These are phyloP conservation scores for Hyles vespertilio DNA, from an alignment of 1,140 invertebrate species.

Conservation along the genomic window DNA sequence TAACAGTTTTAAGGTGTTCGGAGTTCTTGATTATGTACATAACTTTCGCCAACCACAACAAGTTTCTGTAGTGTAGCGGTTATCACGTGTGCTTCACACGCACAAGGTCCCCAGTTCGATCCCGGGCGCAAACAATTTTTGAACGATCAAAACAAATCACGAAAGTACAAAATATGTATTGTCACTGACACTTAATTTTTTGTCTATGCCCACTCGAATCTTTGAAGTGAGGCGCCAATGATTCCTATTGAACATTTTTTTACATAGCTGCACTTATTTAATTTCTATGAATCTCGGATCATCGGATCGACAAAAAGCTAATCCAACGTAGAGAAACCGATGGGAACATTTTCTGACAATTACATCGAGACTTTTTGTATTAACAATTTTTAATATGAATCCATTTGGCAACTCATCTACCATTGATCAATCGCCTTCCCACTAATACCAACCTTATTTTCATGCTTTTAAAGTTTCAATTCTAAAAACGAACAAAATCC, in stretches of 20 bases:
- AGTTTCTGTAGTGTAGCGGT: too few species aligned
- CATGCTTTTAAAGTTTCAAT: background rate
- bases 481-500: too few species aligned
- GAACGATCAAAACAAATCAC: too few species aligned
- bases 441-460: background rate
- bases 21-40: too few species aligned
- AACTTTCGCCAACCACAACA: too few species aligned
- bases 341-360: slow-evolving; percentile 42
- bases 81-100: too few species aligned
- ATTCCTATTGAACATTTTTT: slow-evolving; percentile 18
- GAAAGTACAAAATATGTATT: too few species aligned
- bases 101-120: too few species aligned
- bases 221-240: slow-evolving; percentile 15
- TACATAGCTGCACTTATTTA: slow-evolving; percentile 18
- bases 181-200: too few species aligned
- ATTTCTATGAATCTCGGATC: slow-evolving; percentile 25
- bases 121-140: too few species aligned
- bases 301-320: slow-evolving; percentile 36
- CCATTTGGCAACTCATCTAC: slow-evolving; percentile 1
- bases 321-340: slow-evolving; percentile 41
- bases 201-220: slow-evolving; percentile 1
- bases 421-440: background rate
- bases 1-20: too few species aligned
- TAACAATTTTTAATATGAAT: slow-evolving; percentile 31
- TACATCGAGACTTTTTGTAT: slow-evolving; percentile 33